These are phyloP conservation scores for Spodoptera litura DNA, from an alignment of 1,140 invertebrate species.

Conservation along the genomic window DNA sequence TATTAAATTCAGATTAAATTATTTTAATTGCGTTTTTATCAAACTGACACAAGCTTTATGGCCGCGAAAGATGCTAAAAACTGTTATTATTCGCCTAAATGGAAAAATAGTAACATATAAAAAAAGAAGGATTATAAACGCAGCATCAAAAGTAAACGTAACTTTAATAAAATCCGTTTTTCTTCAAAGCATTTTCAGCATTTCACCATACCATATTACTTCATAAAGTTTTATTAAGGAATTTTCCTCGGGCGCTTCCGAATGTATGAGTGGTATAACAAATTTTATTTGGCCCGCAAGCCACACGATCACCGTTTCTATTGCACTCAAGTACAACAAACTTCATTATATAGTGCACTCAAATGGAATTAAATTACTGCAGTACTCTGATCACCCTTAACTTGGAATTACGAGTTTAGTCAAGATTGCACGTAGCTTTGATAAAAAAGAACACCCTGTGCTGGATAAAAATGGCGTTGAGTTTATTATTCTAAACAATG, in stretches of 20 bases:
- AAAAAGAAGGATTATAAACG: not conserved
- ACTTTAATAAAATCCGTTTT: not conserved
- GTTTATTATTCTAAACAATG: not conserved
- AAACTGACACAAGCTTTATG: no score
- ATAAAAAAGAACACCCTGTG: slow-evolving; percentile 10
- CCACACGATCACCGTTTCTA: slow-evolving; percentile 37
- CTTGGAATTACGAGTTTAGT: slow-evolving; percentile 54
- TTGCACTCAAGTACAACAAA: slow-evolving; percentile 53
- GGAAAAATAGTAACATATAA: no score
- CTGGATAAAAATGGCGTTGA: slow-evolving; percentile 6
- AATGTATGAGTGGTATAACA: slow-evolving; percentile 1
- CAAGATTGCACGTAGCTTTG: slow-evolving; percentile 50
- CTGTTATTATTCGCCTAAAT: no score
- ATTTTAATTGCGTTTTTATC: no score
- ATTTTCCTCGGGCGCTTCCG: not conserved
- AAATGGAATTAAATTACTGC: slow-evolving; percentile 62
- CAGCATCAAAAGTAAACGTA: not conserved
- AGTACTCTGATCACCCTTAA: slow-evolving; percentile 41
- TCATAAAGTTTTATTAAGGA: slow-evolving; percentile 25
- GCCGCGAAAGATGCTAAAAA: no score
- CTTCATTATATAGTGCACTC: slow-evolving; percentile 62
- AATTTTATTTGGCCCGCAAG: slow-evolving; percentile 22
- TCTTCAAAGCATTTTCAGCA: not conserved
- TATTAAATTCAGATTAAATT: no score
- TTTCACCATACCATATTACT: not conserved